Conservation (phyloP, 2,113 vertebrate species). For the Silurus asotus region DNA sequence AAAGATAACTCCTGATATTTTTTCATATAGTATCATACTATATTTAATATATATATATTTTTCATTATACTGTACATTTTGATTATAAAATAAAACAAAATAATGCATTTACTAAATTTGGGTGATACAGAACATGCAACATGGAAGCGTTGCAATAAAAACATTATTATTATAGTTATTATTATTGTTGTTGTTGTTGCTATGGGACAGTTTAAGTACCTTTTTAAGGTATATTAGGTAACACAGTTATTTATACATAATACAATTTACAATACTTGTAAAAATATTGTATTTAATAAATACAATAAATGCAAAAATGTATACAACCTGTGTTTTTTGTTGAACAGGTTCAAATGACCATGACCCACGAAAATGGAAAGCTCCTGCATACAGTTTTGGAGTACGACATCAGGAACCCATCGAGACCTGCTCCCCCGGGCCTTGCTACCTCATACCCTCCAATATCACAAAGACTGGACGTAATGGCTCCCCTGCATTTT, state of each 20-base stretch:
- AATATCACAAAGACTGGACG: constrained; percentile 73
- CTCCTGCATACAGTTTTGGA: constrained; percentile 82
- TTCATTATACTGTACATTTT: no score
- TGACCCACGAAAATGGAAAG: constrained; percentile 77
- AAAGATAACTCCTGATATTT: no score
- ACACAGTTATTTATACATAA: neutral
- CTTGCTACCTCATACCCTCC: constrained; percentile 74
- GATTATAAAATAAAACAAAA: neutral
- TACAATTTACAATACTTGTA: no score
- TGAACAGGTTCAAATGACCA: constrained; percentile 68
- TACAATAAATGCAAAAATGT: no score
- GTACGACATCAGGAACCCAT: constrained; percentile 46
- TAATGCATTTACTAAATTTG: neutral
- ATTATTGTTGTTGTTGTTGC: no score
- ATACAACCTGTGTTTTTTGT: neutral
- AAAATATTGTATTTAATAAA: no score
- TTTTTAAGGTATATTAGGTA: neutral
- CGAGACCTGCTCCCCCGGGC: constrained; percentile 74
- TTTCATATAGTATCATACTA: no score
- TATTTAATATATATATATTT: no score
- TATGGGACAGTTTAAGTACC: neutral
- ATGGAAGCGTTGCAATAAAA: neutral
- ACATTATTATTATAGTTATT: no score
- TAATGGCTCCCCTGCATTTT: constrained; percentile 73
- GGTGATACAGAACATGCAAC: neutral